A percentile compares a stretch with the other conserved stretches of the same genome.
These are phyloP conservation scores for Manis crassicaudata DNA, from an alignment of 2,797 vertebrate genomes.

Conservation along the genomic window DNA sequence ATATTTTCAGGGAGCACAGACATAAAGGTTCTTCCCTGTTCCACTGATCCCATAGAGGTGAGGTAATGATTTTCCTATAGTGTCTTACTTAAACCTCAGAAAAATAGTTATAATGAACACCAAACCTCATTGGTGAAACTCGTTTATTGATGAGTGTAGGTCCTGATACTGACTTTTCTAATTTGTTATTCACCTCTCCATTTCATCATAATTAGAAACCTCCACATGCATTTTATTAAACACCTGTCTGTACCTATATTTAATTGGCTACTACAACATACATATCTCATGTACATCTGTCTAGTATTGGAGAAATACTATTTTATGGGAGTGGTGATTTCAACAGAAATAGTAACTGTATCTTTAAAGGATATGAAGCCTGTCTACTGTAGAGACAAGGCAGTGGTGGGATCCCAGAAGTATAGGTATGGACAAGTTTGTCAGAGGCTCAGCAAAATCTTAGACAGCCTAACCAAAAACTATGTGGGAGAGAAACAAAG, in stretches of 20 bases:
- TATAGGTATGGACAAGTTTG: not conserved
- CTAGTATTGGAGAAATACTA: not conserved
- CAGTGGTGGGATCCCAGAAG: not conserved
- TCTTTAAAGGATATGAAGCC: not conserved
- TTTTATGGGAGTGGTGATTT: not conserved
- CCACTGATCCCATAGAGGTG: not conserved
- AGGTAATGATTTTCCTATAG: not conserved
- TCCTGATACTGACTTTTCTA: not conserved
- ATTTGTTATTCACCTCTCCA: not conserved
- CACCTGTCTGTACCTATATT: not conserved
- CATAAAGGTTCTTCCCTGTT: not conserved
- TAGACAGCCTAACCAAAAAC: not conserved
- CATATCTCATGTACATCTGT: not conserved
- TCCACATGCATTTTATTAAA: not conserved
- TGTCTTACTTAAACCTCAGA: not conserved
- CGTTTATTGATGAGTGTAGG: not conserved
- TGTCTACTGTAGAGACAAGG: not conserved
- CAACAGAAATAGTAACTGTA: not conserved
- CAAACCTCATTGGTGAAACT: not conserved
- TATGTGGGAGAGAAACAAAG: not conserved
- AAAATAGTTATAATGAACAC: not conserved
- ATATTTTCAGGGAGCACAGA: not conserved
- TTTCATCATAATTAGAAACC: not conserved
- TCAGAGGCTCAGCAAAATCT: not conserved
- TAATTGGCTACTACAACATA: not conserved